Evolutionary conservation across 2,113 vertebrate genomes (phyloP).

Genomic region (mouse (Mus musculus)): DNA sequence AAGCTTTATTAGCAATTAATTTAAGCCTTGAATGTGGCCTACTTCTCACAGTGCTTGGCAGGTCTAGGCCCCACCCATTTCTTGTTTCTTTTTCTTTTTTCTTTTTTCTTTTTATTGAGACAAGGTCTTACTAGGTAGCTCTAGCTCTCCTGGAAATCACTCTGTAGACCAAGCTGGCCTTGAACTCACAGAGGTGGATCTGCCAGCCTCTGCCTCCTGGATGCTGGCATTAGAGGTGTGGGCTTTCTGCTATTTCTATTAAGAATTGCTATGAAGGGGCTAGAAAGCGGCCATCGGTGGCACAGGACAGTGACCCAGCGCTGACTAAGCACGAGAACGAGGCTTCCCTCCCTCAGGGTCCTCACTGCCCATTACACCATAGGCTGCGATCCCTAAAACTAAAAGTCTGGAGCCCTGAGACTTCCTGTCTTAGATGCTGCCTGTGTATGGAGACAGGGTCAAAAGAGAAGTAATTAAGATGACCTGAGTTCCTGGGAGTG

Average conservation of each 20-base stretch:
- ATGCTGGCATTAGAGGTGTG: neutral
- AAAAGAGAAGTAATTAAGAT: too few relatives aligned
- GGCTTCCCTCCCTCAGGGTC: neutral
- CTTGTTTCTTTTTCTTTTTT: neutral
- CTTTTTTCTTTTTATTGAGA: neutral
- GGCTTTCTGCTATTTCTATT: neutral
- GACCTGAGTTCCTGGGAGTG: neutral
- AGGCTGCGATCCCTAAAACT: too few relatives aligned
- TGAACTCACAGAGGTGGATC: neutral
- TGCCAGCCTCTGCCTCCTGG: neutral
- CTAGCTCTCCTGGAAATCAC: neutral
- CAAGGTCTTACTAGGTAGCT: neutral
- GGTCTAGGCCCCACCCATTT: neutral
- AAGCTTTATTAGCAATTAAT: neutral
- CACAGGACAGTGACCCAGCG: neutral
- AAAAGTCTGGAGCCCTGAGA: neutral
- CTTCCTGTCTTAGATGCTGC: neutral
- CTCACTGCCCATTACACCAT: fast-evolving
- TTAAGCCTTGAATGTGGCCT: neutral
- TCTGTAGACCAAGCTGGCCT: neutral
- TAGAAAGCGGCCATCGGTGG: neutral
- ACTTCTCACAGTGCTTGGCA: neutral
- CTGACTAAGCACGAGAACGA: neutral
- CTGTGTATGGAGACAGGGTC: neutral
- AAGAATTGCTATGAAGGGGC: neutral